A percentile compares a stretch with the other conserved stretches of the same genome.
Evolutionary conservation across 2,113 vertebrate species (phyloP).

Genomic region (Chascanopsetta lugubris): DNA sequence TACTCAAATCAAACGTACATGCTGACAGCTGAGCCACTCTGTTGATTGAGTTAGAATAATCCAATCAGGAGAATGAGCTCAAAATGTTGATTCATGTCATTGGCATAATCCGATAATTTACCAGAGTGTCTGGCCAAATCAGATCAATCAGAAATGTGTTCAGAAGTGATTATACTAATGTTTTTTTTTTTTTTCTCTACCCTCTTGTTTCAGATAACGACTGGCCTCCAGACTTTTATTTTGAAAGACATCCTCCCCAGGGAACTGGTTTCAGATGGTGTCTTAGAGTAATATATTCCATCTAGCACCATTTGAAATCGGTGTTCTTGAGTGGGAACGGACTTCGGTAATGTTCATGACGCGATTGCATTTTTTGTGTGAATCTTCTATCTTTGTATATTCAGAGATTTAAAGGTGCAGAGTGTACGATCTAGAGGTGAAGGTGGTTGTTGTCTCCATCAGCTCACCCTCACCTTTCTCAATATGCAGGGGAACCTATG

Average conservation of each 20-base stretch:
- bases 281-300: constrained; percentile 92
- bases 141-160: not conserved
- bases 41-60: not conserved
- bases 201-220: constrained; percentile 38
- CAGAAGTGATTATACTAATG: not conserved
- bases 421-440: too few species aligned
- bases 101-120: not conserved
- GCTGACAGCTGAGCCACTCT: not conserved
- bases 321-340: constrained; percentile 96
- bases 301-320: constrained; percentile 99
- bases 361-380: too few species aligned
- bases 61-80: constrained; percentile 1
- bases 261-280: constrained; percentile 99
- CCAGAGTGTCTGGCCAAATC: not conserved
- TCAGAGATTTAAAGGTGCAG: too few species aligned
- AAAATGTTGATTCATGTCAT: not conserved
- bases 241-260: constrained; percentile 84
- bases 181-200: not conserved
- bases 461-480: too few species aligned
- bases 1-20: not conserved
- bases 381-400: too few species aligned
- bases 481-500: too few species aligned
- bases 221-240: not conserved
- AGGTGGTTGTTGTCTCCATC: too few species aligned
- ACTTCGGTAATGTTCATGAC: constrained; percentile 73